These are phyloP conservation scores for Elgaria multicarinata DNA, from an alignment of 2,113 vertebrate species.

Conservation along the genomic window DNA sequence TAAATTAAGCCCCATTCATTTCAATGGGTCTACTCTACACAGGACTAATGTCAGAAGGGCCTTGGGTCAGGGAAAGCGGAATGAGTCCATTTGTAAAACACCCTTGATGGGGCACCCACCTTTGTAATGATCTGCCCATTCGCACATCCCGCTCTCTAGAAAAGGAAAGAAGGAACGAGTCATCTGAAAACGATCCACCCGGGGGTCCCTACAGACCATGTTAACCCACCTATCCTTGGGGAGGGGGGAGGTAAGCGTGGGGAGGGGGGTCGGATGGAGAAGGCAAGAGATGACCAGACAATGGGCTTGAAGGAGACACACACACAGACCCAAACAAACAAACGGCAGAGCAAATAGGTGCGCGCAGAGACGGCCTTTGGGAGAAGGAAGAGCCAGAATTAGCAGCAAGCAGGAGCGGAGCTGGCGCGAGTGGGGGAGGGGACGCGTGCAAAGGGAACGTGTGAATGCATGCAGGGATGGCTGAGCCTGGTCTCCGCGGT, in stretches of 20 bases:
- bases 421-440: neutral
- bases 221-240: neutral
- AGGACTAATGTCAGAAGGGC: no score
- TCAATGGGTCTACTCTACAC: no score
- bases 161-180: neutral
- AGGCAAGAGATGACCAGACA: neutral
- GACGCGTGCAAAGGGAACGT: neutral
- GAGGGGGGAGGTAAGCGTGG: neutral
- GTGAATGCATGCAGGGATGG: neutral
- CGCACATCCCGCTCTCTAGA: neutral
- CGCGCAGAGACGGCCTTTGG: neutral
- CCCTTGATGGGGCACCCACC: neutral
- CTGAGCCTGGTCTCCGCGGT: neutral
- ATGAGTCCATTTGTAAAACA: neutral
- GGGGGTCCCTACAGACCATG: neutral
- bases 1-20: no score
- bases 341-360: neutral
- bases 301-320: neutral
- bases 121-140: neutral
- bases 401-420: neutral
- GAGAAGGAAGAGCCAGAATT: neutral
- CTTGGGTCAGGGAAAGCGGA: no score
- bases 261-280: neutral
- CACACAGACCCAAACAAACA: no score
- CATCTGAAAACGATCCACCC: neutral